Evolutionary conservation across 2,113 vertebrate species (phyloP).

Genomic region (Sorex araneus): DNA sequence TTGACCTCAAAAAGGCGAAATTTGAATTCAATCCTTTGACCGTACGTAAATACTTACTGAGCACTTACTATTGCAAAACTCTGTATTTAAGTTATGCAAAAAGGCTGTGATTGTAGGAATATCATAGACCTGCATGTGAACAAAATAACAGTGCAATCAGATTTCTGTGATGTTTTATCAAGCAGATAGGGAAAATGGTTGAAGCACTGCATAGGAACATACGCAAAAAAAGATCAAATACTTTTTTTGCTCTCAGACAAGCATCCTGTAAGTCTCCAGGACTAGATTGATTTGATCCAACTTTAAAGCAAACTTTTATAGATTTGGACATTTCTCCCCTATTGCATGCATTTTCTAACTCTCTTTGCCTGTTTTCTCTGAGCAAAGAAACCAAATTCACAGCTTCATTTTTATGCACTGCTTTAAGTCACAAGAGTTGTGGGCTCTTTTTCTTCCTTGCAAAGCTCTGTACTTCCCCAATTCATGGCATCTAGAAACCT

Average conservation of each 20-base stretch:
- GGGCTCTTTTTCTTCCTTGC: background rate
- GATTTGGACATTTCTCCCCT: rapidly evolving
- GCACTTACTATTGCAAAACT: rapidly evolving
- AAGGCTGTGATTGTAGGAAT: background rate
- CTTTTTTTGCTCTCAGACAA: too few species aligned
- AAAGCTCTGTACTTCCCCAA: rapidly evolving
- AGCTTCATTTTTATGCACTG: rapidly evolving
- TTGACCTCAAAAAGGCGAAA: background rate
- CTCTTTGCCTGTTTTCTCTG: background rate
- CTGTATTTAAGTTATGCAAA: rapidly evolving
- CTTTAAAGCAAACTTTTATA: rapidly evolving
- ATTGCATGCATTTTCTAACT: rapidly evolving
- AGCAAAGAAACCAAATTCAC: background rate
- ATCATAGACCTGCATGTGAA: rapidly evolving
- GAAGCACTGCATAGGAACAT: rapidly evolving
- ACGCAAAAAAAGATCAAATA: rapidly evolving
- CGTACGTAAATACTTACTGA: rapidly evolving
- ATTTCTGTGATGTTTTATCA: background rate
- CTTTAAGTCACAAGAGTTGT: rapidly evolving
- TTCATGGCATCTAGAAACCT: background rate
- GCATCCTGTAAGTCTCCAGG: too few species aligned
- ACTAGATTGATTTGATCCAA: rapidly evolving
- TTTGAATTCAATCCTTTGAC: background rate
- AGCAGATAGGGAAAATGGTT: too few species aligned
- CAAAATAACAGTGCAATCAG: rapidly evolving